Conservation (phyloP, 92 coral and sea anemone species). For the Desmophyllum pertusum region DNA sequence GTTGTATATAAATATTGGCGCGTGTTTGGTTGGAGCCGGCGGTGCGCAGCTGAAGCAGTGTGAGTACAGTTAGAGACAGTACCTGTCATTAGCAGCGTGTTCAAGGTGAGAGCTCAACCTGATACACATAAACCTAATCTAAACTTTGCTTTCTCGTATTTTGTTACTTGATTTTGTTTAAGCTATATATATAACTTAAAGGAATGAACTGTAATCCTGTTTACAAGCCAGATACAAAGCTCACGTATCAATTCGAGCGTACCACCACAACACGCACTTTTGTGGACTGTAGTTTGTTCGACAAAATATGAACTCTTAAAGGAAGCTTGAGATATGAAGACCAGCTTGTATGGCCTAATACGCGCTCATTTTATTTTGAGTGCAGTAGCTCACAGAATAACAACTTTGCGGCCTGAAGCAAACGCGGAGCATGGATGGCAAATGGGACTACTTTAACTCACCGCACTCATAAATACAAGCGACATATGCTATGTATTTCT, state of each 20-base stretch:
- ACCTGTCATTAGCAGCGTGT: not conserved
- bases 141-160: too few relatives aligned
- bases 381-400: not conserved
- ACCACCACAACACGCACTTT: not conserved
- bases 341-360: not conserved
- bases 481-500: not conserved
- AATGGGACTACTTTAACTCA: not conserved
- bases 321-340: not conserved
- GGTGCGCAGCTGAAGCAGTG: not conserved
- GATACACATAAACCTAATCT: not conserved
- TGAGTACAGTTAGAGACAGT: conserved; percentile 11
- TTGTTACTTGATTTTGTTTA: not conserved
- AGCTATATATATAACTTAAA: not conserved
- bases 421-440: not conserved
- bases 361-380: not conserved
- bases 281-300: not conserved
- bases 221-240: not conserved
- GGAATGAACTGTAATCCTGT: not conserved
- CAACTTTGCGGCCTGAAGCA: not conserved
- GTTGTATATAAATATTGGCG: not conserved
- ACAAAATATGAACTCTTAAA: not conserved
- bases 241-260: conserved; percentile 15
- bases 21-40: not conserved
- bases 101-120: conserved; percentile 13
- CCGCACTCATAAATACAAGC: not conserved